phyloP scores from a whole-genome alignment of 2,113 vertebrate species.

The Balaeniceps rex region DNA sequence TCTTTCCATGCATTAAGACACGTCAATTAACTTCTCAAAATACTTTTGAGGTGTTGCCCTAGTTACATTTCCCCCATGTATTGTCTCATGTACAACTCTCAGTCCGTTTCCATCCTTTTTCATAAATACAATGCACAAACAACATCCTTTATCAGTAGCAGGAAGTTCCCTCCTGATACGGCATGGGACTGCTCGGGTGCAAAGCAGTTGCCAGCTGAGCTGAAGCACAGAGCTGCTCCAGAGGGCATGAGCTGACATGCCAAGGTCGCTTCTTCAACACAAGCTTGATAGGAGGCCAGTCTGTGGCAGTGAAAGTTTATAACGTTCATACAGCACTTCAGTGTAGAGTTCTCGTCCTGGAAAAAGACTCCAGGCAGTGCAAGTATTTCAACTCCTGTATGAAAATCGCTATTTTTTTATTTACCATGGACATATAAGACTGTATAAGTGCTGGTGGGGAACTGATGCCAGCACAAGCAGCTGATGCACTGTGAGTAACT shows the following conservation, averaged over 20 bases:
- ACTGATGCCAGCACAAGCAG: not conserved
- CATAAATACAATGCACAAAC: not conserved
- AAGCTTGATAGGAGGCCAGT: not conserved
- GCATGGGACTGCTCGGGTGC: not conserved
- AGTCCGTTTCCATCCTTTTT: not conserved
- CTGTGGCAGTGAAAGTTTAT: not conserved
- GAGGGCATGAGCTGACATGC: not conserved
- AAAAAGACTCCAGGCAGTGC: not conserved
- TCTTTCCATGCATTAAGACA: not conserved
- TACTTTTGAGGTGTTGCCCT: not conserved
- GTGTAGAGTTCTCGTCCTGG: not conserved
- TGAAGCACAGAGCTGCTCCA: not conserved
- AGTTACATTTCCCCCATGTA: not conserved
- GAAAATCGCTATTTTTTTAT: not conserved
- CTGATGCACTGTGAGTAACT: not conserved
- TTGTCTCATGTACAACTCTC: not conserved
- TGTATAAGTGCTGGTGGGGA: not conserved
- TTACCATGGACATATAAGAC: not conserved
- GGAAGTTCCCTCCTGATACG: not conserved
- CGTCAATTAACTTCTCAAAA: not conserved
- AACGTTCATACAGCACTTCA: not conserved
- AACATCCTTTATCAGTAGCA: not conserved
- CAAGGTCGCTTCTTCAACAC: not conserved
- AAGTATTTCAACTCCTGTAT: not conserved
- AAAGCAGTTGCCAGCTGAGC: not conserved